Conservation (phyloP, 2,113 vertebrate genomes). For the Labeo catla region DNA sequence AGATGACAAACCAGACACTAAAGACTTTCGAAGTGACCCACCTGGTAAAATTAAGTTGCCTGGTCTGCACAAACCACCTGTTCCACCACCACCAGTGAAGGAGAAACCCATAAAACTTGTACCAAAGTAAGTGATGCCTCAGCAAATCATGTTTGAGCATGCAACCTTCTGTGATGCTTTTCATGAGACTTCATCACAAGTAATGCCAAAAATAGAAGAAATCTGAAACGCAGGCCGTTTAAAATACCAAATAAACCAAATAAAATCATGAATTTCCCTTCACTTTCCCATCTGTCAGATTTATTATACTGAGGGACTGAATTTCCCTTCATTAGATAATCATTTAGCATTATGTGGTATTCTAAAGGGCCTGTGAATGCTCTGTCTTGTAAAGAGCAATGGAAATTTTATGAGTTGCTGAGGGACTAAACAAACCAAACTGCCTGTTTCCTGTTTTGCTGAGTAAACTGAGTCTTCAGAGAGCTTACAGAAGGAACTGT, state of each 20-base stretch:
- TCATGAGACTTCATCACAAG: neutral
- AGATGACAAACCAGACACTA: constrained; percentile 75
- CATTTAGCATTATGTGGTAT: neutral
- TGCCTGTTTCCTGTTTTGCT: constrained; percentile 75
- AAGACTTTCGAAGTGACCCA: constrained; percentile 73
- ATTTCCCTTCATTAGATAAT: neutral
- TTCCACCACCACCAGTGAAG: constrained; percentile 71
- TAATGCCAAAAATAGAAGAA: neutral
- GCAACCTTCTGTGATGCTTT: neutral
- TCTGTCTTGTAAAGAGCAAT: constrained; percentile 62
- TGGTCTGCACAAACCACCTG: constrained; percentile 59
- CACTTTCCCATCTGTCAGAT: neutral
- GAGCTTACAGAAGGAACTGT: neutral
- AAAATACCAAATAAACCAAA: too few species aligned
- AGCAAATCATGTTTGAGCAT: constrained; percentile 11
- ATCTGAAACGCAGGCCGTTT: neutral
- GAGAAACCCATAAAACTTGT: constrained; percentile 70
- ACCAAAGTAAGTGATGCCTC: constrained; percentile 66
- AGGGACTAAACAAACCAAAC: constrained; percentile 64
- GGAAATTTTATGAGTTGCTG: constrained; percentile 75
- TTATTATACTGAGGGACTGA: neutral
- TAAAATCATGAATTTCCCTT: neutral
- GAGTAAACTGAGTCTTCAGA: constrained; percentile 50
- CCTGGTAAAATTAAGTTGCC: constrained; percentile 77
- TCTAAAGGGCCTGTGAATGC: constrained; percentile 55